Evolutionary conservation across 1,140 invertebrate genomes (phyloP).

Genomic region (Mya arenaria): DNA sequence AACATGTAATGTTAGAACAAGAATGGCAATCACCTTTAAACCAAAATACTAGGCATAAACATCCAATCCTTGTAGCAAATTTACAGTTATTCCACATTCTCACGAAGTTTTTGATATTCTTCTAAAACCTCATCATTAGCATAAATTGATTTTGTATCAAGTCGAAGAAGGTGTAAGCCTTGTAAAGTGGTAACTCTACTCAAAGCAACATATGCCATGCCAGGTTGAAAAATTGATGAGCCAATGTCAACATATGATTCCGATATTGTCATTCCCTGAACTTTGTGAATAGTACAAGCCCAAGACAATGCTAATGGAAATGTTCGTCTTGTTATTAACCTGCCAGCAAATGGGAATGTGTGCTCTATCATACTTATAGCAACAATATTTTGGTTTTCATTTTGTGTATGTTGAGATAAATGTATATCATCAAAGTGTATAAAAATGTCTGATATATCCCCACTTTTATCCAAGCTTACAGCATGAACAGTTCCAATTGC

Average conservation of each 20-base stretch:
- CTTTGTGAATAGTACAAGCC: conserved; percentile 21
- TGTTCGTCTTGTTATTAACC: not conserved
- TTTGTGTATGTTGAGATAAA: not conserved
- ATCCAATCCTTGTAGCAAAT: too few relatives aligned
- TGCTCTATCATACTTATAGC: not conserved
- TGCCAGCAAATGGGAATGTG: not conserved
- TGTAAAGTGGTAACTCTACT: not conserved
- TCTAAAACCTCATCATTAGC: not conserved
- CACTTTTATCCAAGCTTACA: not conserved
- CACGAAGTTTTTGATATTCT: not conserved
- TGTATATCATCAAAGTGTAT: not conserved
- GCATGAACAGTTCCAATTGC: not conserved
- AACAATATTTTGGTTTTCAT: not conserved
- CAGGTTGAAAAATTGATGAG: not conserved
- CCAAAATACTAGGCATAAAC: too few relatives aligned
- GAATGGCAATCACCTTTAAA: too few relatives aligned
- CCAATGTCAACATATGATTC: not conserved
- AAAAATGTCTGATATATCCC: not conserved
- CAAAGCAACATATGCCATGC: conserved; percentile 22
- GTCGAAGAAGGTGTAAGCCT: not conserved
- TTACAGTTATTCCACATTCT: too few relatives aligned
- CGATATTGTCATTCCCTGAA: conserved; percentile 2
- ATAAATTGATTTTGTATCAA: not conserved
- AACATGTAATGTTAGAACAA: too few relatives aligned
- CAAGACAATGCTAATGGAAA: not conserved